Evolutionary conservation across 37 sponge, comb jelly and placozoan species (phyloP).

Genomic region (Geodia barretti): DNA sequence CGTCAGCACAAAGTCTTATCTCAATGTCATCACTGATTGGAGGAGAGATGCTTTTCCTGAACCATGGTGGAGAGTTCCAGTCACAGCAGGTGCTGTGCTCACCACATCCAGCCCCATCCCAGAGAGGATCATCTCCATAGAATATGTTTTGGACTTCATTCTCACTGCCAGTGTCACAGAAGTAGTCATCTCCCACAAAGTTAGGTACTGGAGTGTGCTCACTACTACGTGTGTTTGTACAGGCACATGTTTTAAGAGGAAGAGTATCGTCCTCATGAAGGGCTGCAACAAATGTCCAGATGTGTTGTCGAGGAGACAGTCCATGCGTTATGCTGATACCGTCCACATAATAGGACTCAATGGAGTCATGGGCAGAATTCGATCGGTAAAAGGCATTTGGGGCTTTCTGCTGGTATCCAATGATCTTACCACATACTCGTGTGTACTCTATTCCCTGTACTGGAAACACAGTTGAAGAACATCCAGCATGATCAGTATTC

Average conservation of each 20-base stretch:
- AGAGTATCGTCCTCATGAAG: not conserved
- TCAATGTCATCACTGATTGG: not conserved
- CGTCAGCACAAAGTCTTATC: not conserved
- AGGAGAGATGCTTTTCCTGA: not conserved
- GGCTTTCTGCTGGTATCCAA: not conserved
- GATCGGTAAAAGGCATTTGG: not conserved
- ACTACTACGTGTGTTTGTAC: not conserved
- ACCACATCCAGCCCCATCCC: not conserved
- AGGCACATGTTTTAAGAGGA: not conserved
- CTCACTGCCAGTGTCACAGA: not conserved
- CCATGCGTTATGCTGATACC: not conserved
- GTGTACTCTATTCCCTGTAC: not conserved
- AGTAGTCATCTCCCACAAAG: not conserved
- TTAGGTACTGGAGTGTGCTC: not conserved
- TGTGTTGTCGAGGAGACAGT: not conserved
- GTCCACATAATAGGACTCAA: not conserved
- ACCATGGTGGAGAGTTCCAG: not conserved
- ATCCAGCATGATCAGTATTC: not conserved
- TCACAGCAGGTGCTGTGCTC: not conserved
- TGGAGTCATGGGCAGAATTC: not conserved
- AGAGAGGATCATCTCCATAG: not conserved
- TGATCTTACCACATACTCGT: not conserved
- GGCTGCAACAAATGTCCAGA: not conserved
- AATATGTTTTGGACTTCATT: not conserved
- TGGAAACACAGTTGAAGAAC: not conserved